These are phyloP conservation scores for Notechis scutatus DNA, from an alignment of 2,113 vertebrate genomes.

Conservation along the genomic window DNA sequence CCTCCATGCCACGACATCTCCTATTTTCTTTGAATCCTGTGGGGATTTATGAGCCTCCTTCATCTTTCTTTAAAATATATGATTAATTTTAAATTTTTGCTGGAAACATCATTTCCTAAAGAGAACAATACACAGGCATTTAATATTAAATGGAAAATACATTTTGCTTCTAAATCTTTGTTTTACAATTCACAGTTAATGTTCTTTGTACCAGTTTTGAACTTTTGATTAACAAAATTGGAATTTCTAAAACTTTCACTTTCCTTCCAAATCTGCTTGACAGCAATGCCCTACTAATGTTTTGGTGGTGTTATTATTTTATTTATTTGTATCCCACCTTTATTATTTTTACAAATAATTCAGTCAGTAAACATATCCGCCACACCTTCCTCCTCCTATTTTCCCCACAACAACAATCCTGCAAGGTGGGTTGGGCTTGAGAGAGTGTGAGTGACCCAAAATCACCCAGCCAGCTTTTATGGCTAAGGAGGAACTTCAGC, in stretches of 20 bases:
- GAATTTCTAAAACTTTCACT: no score
- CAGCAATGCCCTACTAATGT: no score
- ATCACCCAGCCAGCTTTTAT: neutral
- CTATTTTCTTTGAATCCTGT: neutral
- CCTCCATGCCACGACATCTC: neutral
- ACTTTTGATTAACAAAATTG: neutral
- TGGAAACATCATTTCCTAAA: neutral
- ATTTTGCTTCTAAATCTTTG: neutral
- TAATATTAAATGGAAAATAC: neutral
- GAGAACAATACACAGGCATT: neutral
- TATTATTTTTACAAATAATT: neutral
- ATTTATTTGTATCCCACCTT: neutral
- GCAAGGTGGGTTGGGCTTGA: neutral
- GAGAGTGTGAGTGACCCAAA: neutral
- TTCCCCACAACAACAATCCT: neutral
- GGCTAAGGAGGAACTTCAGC: neutral
- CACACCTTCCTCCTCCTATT: neutral
- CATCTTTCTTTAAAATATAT: neutral
- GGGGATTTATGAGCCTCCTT: neutral
- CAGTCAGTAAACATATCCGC: neutral
- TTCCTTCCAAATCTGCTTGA: no score
- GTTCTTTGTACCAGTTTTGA: neutral
- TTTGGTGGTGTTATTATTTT: neutral
- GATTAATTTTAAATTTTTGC: neutral
- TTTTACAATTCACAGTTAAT: neutral